A percentile compares a stretch with the other conserved stretches of the same genome.
phyloP scores from a whole-genome alignment of 2,797 vertebrate species.

The Pseudochaenichthys georgianus region DNA sequence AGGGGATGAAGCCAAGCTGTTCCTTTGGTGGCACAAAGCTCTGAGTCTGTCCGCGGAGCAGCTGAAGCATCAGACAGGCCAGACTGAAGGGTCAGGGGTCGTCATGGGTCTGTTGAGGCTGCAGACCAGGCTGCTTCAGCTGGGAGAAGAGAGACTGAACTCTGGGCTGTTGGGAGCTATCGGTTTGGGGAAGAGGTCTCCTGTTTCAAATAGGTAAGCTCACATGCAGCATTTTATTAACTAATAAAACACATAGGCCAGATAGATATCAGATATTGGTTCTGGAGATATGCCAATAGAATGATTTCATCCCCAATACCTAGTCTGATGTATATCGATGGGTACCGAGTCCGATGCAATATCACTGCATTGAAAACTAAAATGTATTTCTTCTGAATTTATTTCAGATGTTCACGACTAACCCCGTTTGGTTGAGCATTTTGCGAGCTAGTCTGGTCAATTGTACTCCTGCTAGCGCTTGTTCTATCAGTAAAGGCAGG shows the following conservation, averaged over 20 bases:
- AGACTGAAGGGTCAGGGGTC: slow-evolving; percentile 84
- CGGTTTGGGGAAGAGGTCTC: slow-evolving; percentile 93
- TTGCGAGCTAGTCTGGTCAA: too few species aligned
- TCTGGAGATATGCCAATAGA: too few species aligned
- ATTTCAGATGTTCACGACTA: too few species aligned
- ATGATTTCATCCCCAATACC: too few species aligned
- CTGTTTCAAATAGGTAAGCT: slow-evolving; percentile 90
- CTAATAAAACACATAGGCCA: slow-evolving; percentile 15
- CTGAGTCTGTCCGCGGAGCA: slow-evolving; percentile 86
- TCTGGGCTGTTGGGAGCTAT: slow-evolving; percentile 95
- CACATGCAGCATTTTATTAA: background rate
- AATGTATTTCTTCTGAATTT: too few species aligned
- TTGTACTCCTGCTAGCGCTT: too few species aligned
- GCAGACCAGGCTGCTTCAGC: slow-evolving; percentile 87
- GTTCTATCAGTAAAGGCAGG: too few species aligned
- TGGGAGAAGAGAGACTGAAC: slow-evolving; percentile 93
- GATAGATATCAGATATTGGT: too few species aligned
- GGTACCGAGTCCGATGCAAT: too few species aligned
- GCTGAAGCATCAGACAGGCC: slow-evolving; percentile 89
- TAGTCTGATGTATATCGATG: too few species aligned
- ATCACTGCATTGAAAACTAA: too few species aligned
- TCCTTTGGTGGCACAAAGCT: slow-evolving; percentile 97
- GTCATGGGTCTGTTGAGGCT: slow-evolving; percentile 85
- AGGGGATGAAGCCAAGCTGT: slow-evolving; percentile 93
- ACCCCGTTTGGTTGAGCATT: too few species aligned